Base-by-base conservation (phyloP, 2,888 invertebrate species). In the Xestobium rufovillosum region DNA sequence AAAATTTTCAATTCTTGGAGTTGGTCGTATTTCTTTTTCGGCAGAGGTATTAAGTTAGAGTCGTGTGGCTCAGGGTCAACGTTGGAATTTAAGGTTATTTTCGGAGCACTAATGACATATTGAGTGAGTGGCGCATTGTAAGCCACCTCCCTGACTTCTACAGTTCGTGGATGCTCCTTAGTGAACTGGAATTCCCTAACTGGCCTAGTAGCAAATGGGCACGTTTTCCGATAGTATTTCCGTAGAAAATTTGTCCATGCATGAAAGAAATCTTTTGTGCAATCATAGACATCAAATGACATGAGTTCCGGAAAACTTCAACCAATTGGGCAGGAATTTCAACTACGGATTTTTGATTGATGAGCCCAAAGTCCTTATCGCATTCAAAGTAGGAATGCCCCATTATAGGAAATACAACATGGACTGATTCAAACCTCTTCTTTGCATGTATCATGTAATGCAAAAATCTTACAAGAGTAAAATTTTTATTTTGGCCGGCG, bases 231-330 rank as follows among this genome's bases (percentile, higher is more conserved):
- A n/a, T 19, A 19, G n/a, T 19, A 19, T 19, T 8, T 6, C 6
- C 23, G 6, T 8, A 19, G 23, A 19, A 8, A 19, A 6, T 19
- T n/a, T 6, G 6, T 19, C 42, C 42, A 42, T 11, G 29, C 14
- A 26, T 29, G 14, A 25, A 36, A 43, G 14, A 41, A 14, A 14
- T 15, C 26, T 27, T 38, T 41, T 17, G 36, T 28, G 28, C 23
- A 23, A 30, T 47, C 39, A 16, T 42, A 36, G 34, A 47, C 43
- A 31, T 43, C 30, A 36, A 50, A 51, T 9, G 47, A 47, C 9
- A 25, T 23, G 13, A 44, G 49, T 28, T 48, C 43, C n/a, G n/a
- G n/a, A n/a, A n/a, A n/a, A n/a, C 14, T 16, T 26, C 27, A 43
- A 38, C 12, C 44, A 36, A 11, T 14, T 27, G 39, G 38, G 31